Percentiles rank a stretch among this genome's conserved stretches.
Conservation (phyloP, 2,888 invertebrate genomes). For the Entomobrya multifasciata region DNA sequence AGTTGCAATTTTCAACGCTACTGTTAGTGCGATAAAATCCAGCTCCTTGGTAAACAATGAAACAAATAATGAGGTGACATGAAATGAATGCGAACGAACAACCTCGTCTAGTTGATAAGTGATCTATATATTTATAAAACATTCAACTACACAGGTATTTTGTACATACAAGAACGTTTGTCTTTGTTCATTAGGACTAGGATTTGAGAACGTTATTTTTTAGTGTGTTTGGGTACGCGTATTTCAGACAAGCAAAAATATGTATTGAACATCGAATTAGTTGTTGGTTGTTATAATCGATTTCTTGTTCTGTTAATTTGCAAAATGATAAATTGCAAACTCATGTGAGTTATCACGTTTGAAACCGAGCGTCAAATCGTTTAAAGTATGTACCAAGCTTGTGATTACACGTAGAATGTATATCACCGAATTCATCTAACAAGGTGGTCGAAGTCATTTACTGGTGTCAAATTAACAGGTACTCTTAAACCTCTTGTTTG, state of each 20-base stretch:
- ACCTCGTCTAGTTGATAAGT: slow-evolving; percentile 1
- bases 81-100: slow-evolving; percentile 58
- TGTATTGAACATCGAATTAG: slow-evolving; percentile 46
- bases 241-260: too few relatives aligned
- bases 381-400: too few relatives aligned
- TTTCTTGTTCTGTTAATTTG: slow-evolving; percentile 64
- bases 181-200: too few relatives aligned
- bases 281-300: slow-evolving; percentile 49
- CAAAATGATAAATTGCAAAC: slow-evolving; percentile 58
- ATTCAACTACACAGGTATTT: background rate
- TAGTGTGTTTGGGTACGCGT: too few relatives aligned
- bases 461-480: too few relatives aligned
- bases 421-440: too few relatives aligned
- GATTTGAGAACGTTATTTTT: too few relatives aligned
- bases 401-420: too few relatives aligned
- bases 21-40: slow-evolving; percentile 26
- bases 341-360: slow-evolving; percentile 25
- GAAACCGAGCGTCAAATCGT: too few relatives aligned
- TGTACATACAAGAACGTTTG: background rate
- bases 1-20: slow-evolving; percentile 25
- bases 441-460: too few relatives aligned
- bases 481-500: too few relatives aligned
- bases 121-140: slow-evolving; percentile 8
- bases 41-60: slow-evolving; percentile 48
- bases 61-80: slow-evolving; percentile 68